Conservation (phyloP, 2,797 vertebrate species). For the Sparus aurata region DNA sequence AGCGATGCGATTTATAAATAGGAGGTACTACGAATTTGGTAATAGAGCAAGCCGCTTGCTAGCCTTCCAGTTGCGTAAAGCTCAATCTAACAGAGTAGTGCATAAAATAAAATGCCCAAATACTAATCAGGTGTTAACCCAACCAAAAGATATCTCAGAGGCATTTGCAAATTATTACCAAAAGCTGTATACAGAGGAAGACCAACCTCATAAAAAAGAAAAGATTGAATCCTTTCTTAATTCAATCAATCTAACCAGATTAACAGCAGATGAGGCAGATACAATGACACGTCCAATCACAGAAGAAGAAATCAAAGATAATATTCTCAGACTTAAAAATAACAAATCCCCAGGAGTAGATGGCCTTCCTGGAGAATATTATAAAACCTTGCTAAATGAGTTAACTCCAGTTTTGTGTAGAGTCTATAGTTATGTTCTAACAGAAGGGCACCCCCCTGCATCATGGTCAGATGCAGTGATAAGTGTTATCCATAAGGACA, state of each 20-base stretch:
- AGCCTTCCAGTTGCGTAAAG: constrained; percentile 26
- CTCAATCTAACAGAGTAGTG: constrained; percentile 12
- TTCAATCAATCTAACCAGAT: background rate
- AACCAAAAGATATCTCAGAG: constrained; percentile 26
- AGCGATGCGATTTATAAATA: background rate
- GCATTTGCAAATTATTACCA: constrained; percentile 16
- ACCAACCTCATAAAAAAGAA: background rate
- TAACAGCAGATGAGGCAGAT: background rate
- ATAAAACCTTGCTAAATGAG: no score
- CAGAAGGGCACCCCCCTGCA: no score
- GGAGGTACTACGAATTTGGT: constrained; percentile 28
- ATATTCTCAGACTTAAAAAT: no score
- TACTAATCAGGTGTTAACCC: background rate
- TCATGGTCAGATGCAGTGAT: no score
- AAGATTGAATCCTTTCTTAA: constrained; percentile 7
- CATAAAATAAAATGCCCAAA: constrained; percentile 19
- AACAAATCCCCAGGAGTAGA: no score
- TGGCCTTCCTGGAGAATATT: no score
- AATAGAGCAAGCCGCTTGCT: constrained; percentile 26
- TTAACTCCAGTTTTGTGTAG: no score
- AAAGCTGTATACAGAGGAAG: constrained; percentile 8
- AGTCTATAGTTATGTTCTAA: no score
- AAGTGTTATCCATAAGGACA: no score
- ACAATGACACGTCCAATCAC: no score
- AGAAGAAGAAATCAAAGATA: no score